Percentiles rank a stretch among this genome's conserved stretches.
These are phyloP conservation scores for Anoura caudifer DNA, from an alignment of 2,113 vertebrate genomes.

Conservation along the genomic window DNA sequence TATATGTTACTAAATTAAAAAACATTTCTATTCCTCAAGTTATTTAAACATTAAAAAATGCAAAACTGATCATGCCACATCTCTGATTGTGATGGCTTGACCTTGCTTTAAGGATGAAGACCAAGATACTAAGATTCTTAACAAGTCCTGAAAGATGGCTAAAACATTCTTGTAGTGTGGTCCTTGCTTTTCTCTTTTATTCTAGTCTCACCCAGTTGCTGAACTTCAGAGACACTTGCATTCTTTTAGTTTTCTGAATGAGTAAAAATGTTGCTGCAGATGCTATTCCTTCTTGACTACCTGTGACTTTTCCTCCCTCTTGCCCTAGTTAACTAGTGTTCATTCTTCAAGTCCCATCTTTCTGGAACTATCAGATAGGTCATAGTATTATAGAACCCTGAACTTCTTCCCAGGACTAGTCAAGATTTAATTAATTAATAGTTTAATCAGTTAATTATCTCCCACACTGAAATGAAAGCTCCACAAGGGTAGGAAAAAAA, in stretches of 20 bases:
- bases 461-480: not conserved
- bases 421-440: not conserved
- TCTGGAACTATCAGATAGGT: not conserved
- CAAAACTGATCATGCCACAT: not conserved
- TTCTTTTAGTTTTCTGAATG: not conserved
- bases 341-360: conserved; percentile 5
- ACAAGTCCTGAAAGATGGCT: not conserved
- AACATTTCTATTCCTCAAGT: not conserved
- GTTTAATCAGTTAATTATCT: not conserved
- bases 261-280: not conserved
- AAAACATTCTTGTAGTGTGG: not conserved
- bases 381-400: not conserved
- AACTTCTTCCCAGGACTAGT: not conserved
- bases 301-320: not conserved
- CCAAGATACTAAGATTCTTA: not conserved
- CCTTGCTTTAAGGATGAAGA: not conserved
- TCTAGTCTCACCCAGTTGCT: not conserved
- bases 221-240: not conserved
- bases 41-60: not conserved
- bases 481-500: not conserved
- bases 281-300: not conserved
- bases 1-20: not conserved
- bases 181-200: not conserved
- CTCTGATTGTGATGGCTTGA: not conserved
- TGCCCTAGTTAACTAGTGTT: not conserved